Percentiles rank a stretch among this genome's conserved stretches.
Conservation (phyloP, 1,140 invertebrate genomes). For the Sarcophaga bullata region DNA sequence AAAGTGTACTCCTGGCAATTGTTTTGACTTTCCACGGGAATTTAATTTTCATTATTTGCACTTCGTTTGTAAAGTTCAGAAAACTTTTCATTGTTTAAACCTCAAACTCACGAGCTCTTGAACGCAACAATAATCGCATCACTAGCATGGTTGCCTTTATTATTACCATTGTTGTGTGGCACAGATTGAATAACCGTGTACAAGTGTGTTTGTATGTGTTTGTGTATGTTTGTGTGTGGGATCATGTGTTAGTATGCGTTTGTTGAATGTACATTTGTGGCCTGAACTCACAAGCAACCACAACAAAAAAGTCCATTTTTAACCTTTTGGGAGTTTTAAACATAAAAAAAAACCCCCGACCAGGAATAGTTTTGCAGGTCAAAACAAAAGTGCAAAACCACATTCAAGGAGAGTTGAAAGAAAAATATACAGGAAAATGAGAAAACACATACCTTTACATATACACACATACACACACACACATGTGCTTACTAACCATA, state of each 20-base stretch:
- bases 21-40: no score
- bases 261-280: conserved; percentile 1
- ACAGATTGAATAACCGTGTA: neutral
- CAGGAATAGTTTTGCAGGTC: conserved; percentile 14
- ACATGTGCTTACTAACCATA: neutral
- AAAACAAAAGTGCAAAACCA: conserved; percentile 15
- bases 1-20: no score
- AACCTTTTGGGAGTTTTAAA: neutral
- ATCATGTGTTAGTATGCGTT: no score
- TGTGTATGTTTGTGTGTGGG: neutral
- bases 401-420: neutral
- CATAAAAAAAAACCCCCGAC: neutral
- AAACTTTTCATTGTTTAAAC: no score
- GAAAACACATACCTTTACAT: neutral
- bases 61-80: no score
- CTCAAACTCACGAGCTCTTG: neutral
- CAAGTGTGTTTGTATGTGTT: neutral
- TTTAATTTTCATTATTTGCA: no score
- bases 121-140: neutral
- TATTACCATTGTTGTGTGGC: neutral
- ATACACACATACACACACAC: neutral
- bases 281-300: neutral
- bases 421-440: neutral
- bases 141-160: neutral
- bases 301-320: conserved; percentile 15